Evolutionary conservation across 2,888 invertebrate species (phyloP).

Genomic region (Argynnis bischoffii): DNA sequence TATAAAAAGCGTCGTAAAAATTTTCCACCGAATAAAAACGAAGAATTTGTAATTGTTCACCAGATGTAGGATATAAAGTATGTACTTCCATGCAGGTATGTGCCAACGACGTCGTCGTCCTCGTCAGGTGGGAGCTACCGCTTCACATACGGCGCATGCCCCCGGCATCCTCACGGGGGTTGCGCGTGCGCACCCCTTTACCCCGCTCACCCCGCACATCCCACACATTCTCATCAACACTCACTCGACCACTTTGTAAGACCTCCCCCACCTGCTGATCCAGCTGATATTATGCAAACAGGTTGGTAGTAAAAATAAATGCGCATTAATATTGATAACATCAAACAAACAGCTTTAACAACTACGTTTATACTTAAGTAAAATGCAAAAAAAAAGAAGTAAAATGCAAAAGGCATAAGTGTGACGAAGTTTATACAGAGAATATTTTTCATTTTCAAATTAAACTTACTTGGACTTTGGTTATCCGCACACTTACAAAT

Average conservation of each 20-base stretch:
- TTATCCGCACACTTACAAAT: too few relatives aligned
- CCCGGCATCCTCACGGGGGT: conserved; percentile 88
- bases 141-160: conserved; percentile 84
- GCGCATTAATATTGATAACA: background rate
- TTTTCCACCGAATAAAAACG: too few relatives aligned
- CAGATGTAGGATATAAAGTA: background rate
- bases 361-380: background rate
- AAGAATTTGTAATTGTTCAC: too few relatives aligned
- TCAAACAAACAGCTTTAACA: background rate
- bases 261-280: conserved; percentile 75
- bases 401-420: too few relatives aligned
- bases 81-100: conserved; percentile 76
- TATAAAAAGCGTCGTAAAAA: too few relatives aligned
- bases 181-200: conserved; percentile 85
- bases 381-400: too few relatives aligned
- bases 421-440: too few relatives aligned
- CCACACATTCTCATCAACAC: conserved; percentile 80
- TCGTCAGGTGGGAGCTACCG: conserved; percentile 73
- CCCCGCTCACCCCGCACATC: conserved; percentile 73
- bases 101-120: conserved; percentile 76
- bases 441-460: too few relatives aligned
- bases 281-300: conserved; percentile 78
- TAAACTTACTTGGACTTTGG: too few relatives aligned
- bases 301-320: conserved; percentile 48
- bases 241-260: conserved; percentile 80